Conservation (phyloP, 2,113 vertebrate genomes). For the Megaceryle torquata region DNA sequence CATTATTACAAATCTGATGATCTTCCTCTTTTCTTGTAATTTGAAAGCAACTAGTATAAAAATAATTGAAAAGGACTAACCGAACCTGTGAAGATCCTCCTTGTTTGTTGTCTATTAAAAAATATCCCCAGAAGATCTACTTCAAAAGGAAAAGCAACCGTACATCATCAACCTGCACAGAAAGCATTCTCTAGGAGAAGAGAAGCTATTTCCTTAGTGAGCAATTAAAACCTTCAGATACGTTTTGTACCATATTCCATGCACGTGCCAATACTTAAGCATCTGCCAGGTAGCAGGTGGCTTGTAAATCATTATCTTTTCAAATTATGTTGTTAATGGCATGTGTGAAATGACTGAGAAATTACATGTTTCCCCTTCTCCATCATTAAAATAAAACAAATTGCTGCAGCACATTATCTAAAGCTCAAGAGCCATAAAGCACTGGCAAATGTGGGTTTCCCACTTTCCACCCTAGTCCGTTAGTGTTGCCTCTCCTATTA, state of each 20-base stretch:
- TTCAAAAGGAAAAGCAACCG: background rate
- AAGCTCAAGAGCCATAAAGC: background rate
- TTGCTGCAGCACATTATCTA: constrained; percentile 4
- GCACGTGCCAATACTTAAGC: constrained; percentile 37
- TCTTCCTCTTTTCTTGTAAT: background rate
- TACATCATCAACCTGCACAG: constrained; percentile 1
- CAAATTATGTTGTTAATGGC: constrained; percentile 44
- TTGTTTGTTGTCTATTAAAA: background rate
- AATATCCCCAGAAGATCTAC: background rate
- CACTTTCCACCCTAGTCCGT: background rate
- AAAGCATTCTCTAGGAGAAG: background rate
- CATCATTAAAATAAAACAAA: constrained; percentile 53
- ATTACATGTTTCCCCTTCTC: constrained; percentile 52
- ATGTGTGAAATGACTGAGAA: constrained; percentile 55
- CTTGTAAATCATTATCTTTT: constrained; percentile 63
- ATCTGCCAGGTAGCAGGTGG: constrained; percentile 57
- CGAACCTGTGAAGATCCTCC: background rate
- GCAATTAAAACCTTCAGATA: constrained; percentile 27
- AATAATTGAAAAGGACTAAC: background rate
- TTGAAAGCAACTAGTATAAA: background rate
- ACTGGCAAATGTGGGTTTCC: background rate
- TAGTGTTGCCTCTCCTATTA: background rate
- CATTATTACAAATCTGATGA: background rate
- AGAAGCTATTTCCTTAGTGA: background rate
- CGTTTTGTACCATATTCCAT: background rate